These are phyloP conservation scores for Manis crassicaudata DNA, from an alignment of 2,797 vertebrate genomes.

Conservation along the genomic window DNA sequence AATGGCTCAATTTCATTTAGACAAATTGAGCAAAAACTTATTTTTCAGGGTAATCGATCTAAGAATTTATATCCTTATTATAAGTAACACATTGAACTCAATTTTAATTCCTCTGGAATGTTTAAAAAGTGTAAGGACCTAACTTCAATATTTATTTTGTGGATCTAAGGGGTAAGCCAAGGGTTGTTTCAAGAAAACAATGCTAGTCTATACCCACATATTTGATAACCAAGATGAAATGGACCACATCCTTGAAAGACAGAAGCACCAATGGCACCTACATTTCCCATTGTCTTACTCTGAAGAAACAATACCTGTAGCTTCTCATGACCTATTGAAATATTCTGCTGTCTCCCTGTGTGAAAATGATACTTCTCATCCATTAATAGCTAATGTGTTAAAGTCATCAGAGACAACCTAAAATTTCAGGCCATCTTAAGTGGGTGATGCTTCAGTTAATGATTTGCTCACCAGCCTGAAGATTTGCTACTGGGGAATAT, in stretches of 20 bases:
- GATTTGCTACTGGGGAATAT: neutral
- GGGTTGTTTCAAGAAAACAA: neutral
- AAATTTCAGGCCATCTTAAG: slow-evolving; percentile 27
- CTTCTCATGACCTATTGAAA: slow-evolving; percentile 4
- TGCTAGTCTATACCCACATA: neutral
- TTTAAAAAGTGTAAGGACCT: neutral
- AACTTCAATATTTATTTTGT: neutral
- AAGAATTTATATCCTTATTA: neutral
- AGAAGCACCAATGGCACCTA: neutral
- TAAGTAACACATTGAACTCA: neutral
- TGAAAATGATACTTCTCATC: neutral
- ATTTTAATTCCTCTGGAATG: neutral
- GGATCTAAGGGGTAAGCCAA: neutral
- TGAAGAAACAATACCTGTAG: neutral
- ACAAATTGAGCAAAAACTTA: neutral
- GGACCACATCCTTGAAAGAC: neutral
- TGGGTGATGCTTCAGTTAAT: slow-evolving; percentile 35
- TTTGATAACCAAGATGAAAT: neutral
- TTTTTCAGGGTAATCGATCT: neutral
- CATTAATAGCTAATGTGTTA: neutral
- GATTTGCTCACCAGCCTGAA: neutral
- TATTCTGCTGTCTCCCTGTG: neutral
- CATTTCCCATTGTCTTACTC: neutral
- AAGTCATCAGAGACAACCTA: slow-evolving; percentile 26
- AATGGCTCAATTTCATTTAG: neutral